A percentile compares a stretch with the other conserved stretches of the same genome.
Evolutionary conservation across 2,113 vertebrate genomes (phyloP).

Genomic region (Eudyptes chrysolophus): DNA sequence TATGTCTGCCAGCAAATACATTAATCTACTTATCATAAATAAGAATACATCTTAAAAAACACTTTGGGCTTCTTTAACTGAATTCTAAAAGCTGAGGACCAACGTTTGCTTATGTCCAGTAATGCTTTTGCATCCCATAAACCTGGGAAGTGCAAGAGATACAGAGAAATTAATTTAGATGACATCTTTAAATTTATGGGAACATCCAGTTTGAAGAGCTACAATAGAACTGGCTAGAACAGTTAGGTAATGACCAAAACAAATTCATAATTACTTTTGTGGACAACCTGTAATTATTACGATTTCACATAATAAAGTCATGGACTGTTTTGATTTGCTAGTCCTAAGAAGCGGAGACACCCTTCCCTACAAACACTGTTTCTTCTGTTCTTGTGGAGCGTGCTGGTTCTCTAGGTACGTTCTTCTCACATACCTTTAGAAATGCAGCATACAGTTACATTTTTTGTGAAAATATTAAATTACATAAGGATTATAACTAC

Average conservation of each 20-base stretch:
- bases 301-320: background rate
- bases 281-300: background rate
- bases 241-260: slow-evolving; percentile 11
- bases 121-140: background rate
- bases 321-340: background rate
- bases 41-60: background rate
- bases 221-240: background rate
- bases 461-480: background rate
- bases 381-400: background rate
- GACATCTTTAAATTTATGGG: background rate
- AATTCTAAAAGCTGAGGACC: background rate
- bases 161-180: background rate
- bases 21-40: background rate
- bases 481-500: background rate
- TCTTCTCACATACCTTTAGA: background rate
- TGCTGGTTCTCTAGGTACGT: background rate
- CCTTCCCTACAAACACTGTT: background rate
- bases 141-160: background rate
- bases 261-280: slow-evolving; percentile 34
- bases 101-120: fast-evolving
- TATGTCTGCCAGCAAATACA: background rate
- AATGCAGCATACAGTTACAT: background rate
- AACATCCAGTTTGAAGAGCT: background rate
- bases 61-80: background rate
- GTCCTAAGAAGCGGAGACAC: background rate